These are phyloP conservation scores for Nothobranchius furzeri DNA, from an alignment of 2,113 vertebrate species.

Conservation along the genomic window DNA sequence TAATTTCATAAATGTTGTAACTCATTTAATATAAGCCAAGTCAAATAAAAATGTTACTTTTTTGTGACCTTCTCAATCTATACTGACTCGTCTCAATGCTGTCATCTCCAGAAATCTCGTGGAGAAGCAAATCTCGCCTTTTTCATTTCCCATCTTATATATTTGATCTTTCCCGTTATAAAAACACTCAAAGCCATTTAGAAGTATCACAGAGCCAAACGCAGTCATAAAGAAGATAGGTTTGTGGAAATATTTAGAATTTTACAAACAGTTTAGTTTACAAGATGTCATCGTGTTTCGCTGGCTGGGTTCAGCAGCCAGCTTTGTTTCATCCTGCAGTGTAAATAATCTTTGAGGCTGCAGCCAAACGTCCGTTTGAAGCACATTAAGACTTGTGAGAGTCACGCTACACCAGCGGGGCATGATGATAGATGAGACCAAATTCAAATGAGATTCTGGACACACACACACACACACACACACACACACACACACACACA, in stretches of 20 bases:
- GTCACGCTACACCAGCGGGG: slow-evolving; percentile 23
- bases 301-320: slow-evolving; percentile 6
- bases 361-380: slow-evolving; percentile 30
- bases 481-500: no score
- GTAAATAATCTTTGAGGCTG: slow-evolving; percentile 39
- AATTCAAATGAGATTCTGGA: slow-evolving; percentile 26
- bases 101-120: slow-evolving; percentile 47
- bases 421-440: slow-evolving; percentile 40
- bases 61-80: slow-evolving; percentile 22
- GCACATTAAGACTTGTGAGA: slow-evolving; percentile 31
- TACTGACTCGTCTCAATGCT: slow-evolving; percentile 24
- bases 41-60: no score
- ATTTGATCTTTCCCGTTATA: slow-evolving; percentile 28
- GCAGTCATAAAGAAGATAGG: background rate
- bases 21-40: no score
- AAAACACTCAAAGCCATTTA: slow-evolving; percentile 18
- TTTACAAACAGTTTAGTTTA: slow-evolving; percentile 31
- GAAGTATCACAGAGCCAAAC: slow-evolving; percentile 13
- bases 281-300: slow-evolving; percentile 15
- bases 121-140: slow-evolving; percentile 44
- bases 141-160: background rate
- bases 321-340: slow-evolving; percentile 19
- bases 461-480: no score
- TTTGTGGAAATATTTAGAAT: slow-evolving; percentile 25
- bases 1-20: no score